Evolutionary conservation across 2,888 invertebrate species (phyloP).

Genomic region (Apamea sordens): DNA sequence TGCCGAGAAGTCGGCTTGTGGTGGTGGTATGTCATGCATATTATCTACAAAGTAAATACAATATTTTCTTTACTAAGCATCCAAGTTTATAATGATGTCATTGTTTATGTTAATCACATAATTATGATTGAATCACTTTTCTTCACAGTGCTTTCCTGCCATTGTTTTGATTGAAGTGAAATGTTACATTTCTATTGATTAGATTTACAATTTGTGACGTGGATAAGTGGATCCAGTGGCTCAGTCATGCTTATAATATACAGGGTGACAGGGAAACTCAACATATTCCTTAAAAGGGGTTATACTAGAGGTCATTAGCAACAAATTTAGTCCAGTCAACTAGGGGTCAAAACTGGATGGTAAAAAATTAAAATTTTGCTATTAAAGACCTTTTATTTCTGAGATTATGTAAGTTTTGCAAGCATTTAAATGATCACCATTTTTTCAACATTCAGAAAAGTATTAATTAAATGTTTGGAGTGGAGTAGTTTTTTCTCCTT

Average conservation of each 20-base stretch:
- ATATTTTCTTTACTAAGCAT: not conserved
- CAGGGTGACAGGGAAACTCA: too few species aligned
- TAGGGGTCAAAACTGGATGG: too few species aligned
- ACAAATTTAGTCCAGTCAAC: too few species aligned
- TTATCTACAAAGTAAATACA: conserved; percentile 72
- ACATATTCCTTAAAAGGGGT: too few species aligned
- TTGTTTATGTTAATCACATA: conserved; percentile 17
- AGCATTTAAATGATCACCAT: too few species aligned
- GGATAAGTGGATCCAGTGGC: not conserved
- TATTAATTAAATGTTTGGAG: too few species aligned
- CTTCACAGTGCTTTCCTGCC: conserved; percentile 13
- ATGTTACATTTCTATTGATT: conserved; percentile 13
- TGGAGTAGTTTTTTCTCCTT: too few species aligned
- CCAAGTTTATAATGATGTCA: conserved; percentile 13
- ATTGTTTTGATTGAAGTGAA: conserved; percentile 36
- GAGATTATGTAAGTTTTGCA: too few species aligned
- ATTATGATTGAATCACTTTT: conserved; percentile 26
- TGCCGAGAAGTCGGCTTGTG: conserved; percentile 95
- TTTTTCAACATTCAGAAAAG: too few species aligned
- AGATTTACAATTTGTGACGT: not conserved
- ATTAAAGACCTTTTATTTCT: too few species aligned
- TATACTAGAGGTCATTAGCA: not conserved
- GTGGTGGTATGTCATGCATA: conserved; percentile 93
- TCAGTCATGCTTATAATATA: not conserved
- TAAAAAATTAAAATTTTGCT: too few species aligned